Conservation (phyloP, 2,888 invertebrate genomes). For the Hetaerina titia region DNA sequence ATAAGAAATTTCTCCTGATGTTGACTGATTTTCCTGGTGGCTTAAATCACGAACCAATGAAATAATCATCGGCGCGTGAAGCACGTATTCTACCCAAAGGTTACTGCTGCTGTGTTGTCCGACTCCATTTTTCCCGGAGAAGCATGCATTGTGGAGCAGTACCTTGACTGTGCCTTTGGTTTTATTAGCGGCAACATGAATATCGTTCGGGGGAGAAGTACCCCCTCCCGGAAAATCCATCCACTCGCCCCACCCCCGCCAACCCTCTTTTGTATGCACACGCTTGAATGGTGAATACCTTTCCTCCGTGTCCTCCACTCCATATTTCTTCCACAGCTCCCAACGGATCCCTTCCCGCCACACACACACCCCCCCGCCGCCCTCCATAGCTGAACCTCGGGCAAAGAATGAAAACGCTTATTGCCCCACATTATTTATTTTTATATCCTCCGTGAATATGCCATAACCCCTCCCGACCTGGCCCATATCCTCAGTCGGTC, state of each 20-base stretch:
- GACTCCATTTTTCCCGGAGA: not conserved
- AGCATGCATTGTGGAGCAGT: not conserved
- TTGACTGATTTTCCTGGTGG: not conserved
- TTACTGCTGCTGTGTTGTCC: not conserved
- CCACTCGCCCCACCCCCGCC: not conserved
- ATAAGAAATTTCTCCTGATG: not conserved
- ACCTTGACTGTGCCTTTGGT: constrained; percentile 30
- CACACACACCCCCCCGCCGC: not conserved
- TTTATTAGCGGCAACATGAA: constrained; percentile 17
- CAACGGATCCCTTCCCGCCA: not conserved
- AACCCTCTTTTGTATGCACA: constrained; percentile 10
- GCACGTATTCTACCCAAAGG: not conserved
- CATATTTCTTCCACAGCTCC: not conserved
- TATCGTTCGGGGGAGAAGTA: not conserved
- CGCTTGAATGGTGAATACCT: constrained; percentile 14
- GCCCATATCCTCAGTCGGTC: not conserved
- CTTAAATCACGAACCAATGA: not conserved
- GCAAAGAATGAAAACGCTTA: constrained; percentile 52
- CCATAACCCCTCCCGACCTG: not conserved
- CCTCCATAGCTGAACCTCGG: not conserved
- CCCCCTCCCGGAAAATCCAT: not conserved
- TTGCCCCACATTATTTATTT: constrained; percentile 53
- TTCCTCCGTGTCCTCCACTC: not conserved
- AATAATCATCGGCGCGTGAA: not conserved
- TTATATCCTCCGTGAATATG: constrained; percentile 50